A percentile compares a stretch with the other conserved stretches of the same genome.
Conservation (phyloP, 2,888 invertebrate genomes). For the Tetranychus piercei region DNA sequence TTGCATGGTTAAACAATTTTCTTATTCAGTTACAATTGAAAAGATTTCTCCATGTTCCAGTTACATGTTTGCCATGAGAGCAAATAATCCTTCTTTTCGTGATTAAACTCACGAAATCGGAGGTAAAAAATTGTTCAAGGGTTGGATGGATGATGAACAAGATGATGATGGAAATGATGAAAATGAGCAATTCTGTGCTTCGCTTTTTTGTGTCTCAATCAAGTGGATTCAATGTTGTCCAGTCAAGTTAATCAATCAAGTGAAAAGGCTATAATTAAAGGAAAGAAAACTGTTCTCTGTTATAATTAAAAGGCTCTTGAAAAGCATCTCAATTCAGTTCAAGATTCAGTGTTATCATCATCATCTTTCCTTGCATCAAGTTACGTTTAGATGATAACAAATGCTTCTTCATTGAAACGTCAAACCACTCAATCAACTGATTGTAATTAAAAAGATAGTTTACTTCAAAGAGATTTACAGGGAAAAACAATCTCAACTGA, state of each 20-base stretch:
- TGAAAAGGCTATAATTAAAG: background rate
- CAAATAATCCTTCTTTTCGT: background rate
- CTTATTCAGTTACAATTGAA: background rate
- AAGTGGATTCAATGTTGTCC: background rate
- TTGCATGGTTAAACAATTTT: background rate
- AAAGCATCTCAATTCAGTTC: too few species aligned
- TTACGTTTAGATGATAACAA: background rate
- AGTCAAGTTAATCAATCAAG: background rate
- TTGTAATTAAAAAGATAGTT: background rate
- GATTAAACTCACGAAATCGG: background rate
- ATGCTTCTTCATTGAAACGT: background rate
- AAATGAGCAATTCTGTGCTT: background rate
- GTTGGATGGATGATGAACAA: background rate
- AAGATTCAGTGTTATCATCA: background rate
- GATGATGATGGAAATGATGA: background rate
- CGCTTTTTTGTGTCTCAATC: background rate
- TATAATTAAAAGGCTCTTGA: too few species aligned
- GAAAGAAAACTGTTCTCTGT: background rate
- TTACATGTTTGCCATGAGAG: background rate
- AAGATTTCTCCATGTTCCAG: background rate
- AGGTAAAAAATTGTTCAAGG: background rate
- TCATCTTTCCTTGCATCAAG: background rate
- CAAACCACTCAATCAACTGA: background rate
- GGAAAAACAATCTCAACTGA: too few species aligned
- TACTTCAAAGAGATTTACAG: background rate